Conservation (phyloP, 2,888 invertebrate species). For the Hypselothyrea guttata region DNA sequence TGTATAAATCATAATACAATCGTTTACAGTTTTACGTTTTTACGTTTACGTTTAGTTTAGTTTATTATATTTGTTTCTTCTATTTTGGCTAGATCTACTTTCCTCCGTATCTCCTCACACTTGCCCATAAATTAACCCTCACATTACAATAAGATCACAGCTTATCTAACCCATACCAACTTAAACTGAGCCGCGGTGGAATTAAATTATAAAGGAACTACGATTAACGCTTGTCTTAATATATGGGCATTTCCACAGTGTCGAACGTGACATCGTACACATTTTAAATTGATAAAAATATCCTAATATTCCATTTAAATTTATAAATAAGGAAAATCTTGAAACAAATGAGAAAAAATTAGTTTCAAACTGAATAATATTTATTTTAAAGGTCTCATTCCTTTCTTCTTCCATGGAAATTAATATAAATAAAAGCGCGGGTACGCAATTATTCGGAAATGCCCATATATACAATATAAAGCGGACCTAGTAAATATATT, state of each 20-base stretch:
- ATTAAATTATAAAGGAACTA: not conserved
- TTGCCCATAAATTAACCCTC: conserved; percentile 18
- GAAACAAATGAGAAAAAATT: conserved; percentile 1
- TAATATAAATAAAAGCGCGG: too few species aligned
- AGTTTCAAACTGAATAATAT: too few species aligned
- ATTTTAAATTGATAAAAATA: too few species aligned
- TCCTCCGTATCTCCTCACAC: conserved; percentile 11
- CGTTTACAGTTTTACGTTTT: conserved; percentile 34
- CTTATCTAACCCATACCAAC: conserved; percentile 43
- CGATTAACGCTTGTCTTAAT: too few species aligned
- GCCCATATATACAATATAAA: too few species aligned
- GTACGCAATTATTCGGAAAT: too few species aligned
- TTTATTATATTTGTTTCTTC: conserved; percentile 14
- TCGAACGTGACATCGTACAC: too few species aligned
- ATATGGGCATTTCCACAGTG: too few species aligned
- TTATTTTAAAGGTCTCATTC: too few species aligned
- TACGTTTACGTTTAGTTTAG: conserved; percentile 1
- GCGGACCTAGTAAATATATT: conserved; percentile 7
- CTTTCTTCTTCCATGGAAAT: too few species aligned
- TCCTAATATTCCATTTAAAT: too few species aligned
- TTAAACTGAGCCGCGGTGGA: not conserved
- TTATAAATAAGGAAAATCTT: not conserved
- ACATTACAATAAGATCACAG: conserved; percentile 57
- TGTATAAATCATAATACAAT: conserved; percentile 67
- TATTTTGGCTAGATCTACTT: conserved; percentile 26